Conservation (phyloP, 2,888 invertebrate genomes). For the Idaea straminata region DNA sequence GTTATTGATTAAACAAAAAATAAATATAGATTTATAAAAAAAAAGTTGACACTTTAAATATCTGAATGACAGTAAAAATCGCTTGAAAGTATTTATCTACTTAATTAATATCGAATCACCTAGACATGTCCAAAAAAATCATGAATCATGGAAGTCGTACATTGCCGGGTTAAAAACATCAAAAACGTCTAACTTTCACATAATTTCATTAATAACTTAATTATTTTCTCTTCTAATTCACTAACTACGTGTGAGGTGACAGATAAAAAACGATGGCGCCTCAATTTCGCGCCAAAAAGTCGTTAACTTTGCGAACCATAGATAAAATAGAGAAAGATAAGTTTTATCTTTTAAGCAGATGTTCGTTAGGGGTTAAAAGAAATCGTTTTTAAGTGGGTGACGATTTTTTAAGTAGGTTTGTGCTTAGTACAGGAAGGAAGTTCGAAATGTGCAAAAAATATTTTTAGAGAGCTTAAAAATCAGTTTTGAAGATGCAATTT, state of each 20-base stretch:
- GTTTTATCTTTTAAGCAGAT: constrained; percentile 50
- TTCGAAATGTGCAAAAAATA: not conserved
- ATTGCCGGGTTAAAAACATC: not conserved
- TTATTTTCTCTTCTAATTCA: constrained; percentile 41
- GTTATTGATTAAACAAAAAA: too few relatives aligned
- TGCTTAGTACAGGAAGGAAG: not conserved
- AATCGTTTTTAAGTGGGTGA: constrained; percentile 5
- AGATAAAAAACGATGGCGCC: constrained; percentile 53
- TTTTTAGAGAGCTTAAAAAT: not conserved
- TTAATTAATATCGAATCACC: not conserved
- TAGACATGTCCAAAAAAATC: not conserved
- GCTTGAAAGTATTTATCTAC: too few relatives aligned
- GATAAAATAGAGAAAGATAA: constrained; percentile 51
- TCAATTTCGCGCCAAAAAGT: constrained; percentile 56
- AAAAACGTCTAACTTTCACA: not conserved
- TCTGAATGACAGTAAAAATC: too few relatives aligned
- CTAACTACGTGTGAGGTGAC: constrained; percentile 56
- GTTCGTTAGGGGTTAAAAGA: constrained; percentile 28
- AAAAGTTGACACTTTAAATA: too few relatives aligned
- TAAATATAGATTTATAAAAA: too few relatives aligned
- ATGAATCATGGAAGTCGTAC: not conserved
- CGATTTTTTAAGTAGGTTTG: constrained; percentile 13
- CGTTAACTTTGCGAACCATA: constrained; percentile 49
- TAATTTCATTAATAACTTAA: constrained; percentile 12
- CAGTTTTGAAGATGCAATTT: too few relatives aligned